Evolutionary conservation across 2,888 invertebrate genomes (phyloP).

Genomic region (Stratiomys singularior): DNA sequence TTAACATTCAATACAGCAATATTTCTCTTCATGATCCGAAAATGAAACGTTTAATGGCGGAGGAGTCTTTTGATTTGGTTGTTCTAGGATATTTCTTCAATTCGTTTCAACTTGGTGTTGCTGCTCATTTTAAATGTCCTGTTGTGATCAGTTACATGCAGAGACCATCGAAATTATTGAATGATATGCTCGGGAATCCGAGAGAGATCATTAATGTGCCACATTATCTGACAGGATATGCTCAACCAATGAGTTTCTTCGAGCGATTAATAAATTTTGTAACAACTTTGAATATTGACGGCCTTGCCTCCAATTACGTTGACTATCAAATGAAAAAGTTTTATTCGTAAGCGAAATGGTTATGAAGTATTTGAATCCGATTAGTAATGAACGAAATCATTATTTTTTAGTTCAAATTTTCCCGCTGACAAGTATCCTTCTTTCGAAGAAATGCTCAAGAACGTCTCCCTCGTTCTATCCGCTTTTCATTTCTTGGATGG

Average conservation of each 20-base stretch:
- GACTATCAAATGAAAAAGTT: background rate
- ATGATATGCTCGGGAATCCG: conserved; percentile 29
- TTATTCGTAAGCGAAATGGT: conserved; percentile 21
- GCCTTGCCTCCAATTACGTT: background rate
- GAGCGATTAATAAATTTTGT: conserved; percentile 21
- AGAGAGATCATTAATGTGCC: conserved; percentile 31
- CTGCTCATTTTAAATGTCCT: conserved; percentile 51
- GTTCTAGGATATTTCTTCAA: conserved; percentile 37
- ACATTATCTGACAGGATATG: background rate
- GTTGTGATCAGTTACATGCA: conserved; percentile 28
- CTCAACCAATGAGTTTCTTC: conserved; percentile 28
- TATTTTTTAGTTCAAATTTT: conserved; percentile 25
- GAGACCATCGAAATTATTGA: background rate
- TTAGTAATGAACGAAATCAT: background rate
- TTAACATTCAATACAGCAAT: background rate
- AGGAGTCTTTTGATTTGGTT: conserved; percentile 47
- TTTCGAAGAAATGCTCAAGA: conserved; percentile 59
- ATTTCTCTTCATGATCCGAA: background rate
- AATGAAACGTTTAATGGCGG: conserved; percentile 34
- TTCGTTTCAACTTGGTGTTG: conserved; percentile 45
- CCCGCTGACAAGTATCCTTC: conserved; percentile 47
- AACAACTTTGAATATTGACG: background rate
- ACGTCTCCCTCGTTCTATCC: conserved; percentile 62
- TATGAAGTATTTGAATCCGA: background rate
- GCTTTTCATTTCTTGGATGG: conserved; percentile 64